Evolutionary conservation across 1,140 invertebrate genomes (phyloP).

Genomic region (honey bee (Apis mellifera)): Amel_HAv3.1 CM009943.2:8060501-8061000

Average conservation of each 20-base stretch:
- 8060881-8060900: too few species aligned
- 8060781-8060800: neutral
- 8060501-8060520: conserved; percentile 38
- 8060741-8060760: conserved; percentile 70
- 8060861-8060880: conserved; percentile 64
- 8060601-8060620: conserved; percentile 50
- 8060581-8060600: conserved; percentile 67
- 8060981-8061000: conserved; percentile 41
- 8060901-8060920: conserved; percentile 34
- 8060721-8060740: conserved; percentile 33
- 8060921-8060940: conserved; percentile 65
- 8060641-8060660: conserved; percentile 55
- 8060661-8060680: conserved; percentile 15
- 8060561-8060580: conserved; percentile 34
- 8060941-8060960: conserved; percentile 35
- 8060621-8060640: conserved; percentile 41
- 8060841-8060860: conserved; percentile 74
- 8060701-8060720: conserved; percentile 23
- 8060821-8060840: conserved; percentile 55
- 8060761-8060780: conserved; percentile 35
- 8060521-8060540: conserved; percentile 57
- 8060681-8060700: neutral
- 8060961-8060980: conserved; percentile 37
- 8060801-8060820: too few species aligned
- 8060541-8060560: conserved; percentile 67